Evolutionary conservation across 2,113 vertebrate genomes (phyloP).

Genomic region (Syngnathoides biaculeatus): DNA sequence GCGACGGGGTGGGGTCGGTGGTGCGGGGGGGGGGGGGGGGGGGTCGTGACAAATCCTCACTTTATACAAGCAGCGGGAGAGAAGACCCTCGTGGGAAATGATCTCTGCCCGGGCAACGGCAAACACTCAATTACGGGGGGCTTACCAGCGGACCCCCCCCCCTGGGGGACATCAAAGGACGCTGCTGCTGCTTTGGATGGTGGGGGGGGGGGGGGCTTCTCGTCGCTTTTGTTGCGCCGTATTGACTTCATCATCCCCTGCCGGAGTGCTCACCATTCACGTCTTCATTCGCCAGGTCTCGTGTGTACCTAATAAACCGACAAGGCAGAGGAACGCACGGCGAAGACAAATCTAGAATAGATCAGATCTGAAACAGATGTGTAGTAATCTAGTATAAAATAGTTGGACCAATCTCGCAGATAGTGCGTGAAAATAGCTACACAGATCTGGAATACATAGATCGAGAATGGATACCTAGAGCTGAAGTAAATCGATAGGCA

Average conservation of each 20-base stretch:
- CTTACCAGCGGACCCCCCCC: conserved; percentile 49
- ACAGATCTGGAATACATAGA: too few relatives aligned
- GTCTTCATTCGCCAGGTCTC: neutral
- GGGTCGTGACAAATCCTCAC: conserved; percentile 62
- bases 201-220: conserved; percentile 39
- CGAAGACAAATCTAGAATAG: neutral
- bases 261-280: conserved; percentile 7
- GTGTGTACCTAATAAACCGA: neutral
- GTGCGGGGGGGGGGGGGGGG: conserved; percentile 65
- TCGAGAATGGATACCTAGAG: too few relatives aligned
- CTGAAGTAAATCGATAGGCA: too few relatives aligned
- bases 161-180: conserved; percentile 59
- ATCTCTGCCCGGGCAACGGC: conserved; percentile 57
- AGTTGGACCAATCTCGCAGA: too few relatives aligned
- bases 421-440: too few relatives aligned
- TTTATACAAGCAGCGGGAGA: conserved; percentile 52
- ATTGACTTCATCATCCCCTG: conserved; percentile 33
- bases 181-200: neutral
- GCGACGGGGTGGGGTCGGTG: conserved; percentile 35
- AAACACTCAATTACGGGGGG: conserved; percentile 62
- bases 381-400: too few relatives aligned
- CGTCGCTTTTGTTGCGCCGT: conserved; percentile 53
- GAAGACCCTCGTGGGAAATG: conserved; percentile 62
- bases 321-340: neutral
- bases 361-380: too few relatives aligned